Conservation (phyloP, 2,113 vertebrate species). For the Misgurnus mizolepis region DNA sequence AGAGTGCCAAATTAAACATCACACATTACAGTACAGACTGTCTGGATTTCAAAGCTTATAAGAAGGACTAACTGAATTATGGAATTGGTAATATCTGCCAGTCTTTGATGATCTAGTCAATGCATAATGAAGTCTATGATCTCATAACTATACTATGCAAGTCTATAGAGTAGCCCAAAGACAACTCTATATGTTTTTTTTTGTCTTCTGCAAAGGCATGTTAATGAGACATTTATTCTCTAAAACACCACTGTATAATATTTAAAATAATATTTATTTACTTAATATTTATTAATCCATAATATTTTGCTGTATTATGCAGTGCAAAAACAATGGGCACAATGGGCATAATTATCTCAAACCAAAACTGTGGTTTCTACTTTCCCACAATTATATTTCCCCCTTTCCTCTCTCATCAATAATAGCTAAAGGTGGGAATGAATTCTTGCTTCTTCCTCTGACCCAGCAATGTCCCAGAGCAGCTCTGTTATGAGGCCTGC, state of each 20-base stretch:
- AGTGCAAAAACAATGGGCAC: background rate
- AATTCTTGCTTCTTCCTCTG: conserved; percentile 52
- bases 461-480: conserved; percentile 59
- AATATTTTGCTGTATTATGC: conserved; percentile 63
- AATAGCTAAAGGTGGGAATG: conserved; percentile 65
- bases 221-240: no score
- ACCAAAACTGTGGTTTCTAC: conserved; percentile 10
- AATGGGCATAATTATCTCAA: conserved; percentile 36
- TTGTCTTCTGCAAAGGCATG: no score
- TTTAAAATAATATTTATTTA: conserved; percentile 56
- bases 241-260: background rate
- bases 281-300: conserved; percentile 62
- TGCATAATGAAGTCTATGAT: conserved; percentile 13
- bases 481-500: conserved; percentile 47
- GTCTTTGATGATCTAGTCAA: conserved; percentile 8
- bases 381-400: conserved; percentile 65
- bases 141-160: background rate
- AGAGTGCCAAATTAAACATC: background rate
- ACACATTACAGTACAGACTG: conserved; percentile 26
- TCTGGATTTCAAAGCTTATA: background rate
- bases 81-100: conserved; percentile 30
- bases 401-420: conserved; percentile 70
- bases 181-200: no score
- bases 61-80: conserved; percentile 33
- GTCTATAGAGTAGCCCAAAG: no score